Percentiles rank a stretch among this genome's conserved stretches.
Evolutionary conservation across 2,888 invertebrate species (phyloP).

Genomic region (Encarsia formosa): DNA sequence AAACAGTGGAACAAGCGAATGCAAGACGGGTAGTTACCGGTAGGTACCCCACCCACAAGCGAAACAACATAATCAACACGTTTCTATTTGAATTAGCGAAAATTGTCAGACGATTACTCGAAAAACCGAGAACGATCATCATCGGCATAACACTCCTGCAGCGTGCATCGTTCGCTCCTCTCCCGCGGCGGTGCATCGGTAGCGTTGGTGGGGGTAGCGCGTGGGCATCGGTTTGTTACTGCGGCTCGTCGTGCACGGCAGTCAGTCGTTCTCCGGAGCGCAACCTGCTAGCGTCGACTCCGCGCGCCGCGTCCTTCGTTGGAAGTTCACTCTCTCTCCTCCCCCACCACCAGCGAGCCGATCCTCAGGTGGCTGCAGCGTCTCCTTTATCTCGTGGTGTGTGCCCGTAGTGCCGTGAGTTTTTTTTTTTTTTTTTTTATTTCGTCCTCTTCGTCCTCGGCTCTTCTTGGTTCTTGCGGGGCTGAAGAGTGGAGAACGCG

Average conservation of each 20-base stretch:
- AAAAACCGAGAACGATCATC: too few relatives aligned
- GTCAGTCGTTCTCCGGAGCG: constrained; percentile 43
- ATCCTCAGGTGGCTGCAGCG: neutral
- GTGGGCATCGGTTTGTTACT: neutral
- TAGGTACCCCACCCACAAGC: too few relatives aligned
- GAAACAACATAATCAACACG: too few relatives aligned
- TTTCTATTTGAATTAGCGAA: too few relatives aligned
- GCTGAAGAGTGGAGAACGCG: neutral
- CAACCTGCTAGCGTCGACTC: constrained; percentile 35
- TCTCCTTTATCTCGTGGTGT: constrained; percentile 1
- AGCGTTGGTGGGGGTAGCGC: neutral
- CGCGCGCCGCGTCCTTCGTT: neutral
- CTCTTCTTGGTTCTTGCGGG: neutral
- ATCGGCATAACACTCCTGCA: too few relatives aligned
- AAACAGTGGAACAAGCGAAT: too few relatives aligned
- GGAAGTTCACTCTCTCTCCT: neutral
- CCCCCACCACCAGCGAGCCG: neutral
- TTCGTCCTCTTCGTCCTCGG: neutral
- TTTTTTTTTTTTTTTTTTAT: too few relatives aligned
- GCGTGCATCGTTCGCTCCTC: too few relatives aligned
- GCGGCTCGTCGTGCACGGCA: constrained; percentile 13
- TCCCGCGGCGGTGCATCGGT: too few relatives aligned
- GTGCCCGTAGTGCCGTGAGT: too few relatives aligned
- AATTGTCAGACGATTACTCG: too few relatives aligned
- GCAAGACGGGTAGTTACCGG: too few relatives aligned